A percentile compares a stretch with the other conserved stretches of the same genome.
Conservation (phyloP, 2,113 vertebrate genomes). For the Seriola quinqueradiata region DNA sequence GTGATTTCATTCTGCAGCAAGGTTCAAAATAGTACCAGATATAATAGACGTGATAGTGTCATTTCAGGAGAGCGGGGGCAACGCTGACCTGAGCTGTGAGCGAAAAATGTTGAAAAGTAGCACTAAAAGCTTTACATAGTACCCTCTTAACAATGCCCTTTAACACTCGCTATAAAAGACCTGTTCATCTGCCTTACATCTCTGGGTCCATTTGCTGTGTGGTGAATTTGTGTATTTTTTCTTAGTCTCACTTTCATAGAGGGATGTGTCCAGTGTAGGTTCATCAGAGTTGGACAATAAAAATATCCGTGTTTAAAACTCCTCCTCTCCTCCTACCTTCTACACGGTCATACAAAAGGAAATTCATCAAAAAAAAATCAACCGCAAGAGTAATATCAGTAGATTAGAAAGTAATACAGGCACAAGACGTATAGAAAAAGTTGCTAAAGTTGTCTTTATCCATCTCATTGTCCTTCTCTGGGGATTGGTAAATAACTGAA, state of each 20-base stretch:
- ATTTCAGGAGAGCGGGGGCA: constrained; percentile 20
- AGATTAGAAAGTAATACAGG: no score
- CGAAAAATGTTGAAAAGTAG: not conserved
- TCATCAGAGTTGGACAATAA: not conserved
- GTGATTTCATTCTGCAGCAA: constrained; percentile 27
- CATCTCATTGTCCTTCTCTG: no score
- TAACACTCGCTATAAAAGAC: constrained; percentile 21
- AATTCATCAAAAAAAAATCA: no score
- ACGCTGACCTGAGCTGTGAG: not conserved
- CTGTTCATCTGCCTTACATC: constrained; percentile 10
- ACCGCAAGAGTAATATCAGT: not conserved
- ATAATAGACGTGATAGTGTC: constrained; percentile 38
- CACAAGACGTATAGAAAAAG: no score
- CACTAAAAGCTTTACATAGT: constrained; percentile 34
- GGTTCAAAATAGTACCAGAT: constrained; percentile 33
- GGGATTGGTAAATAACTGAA: no score
- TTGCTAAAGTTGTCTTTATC: no score
- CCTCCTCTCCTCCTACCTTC: no score
- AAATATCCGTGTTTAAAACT: not conserved
- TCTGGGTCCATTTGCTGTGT: not conserved
- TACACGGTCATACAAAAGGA: no score
- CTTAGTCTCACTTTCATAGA: not conserved
- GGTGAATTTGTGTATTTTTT: not conserved
- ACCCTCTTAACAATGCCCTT: constrained; percentile 29
- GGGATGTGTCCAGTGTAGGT: not conserved